Base-by-base conservation (phyloP, 2,797 vertebrate species). In the Psittacula echo region DNA sequence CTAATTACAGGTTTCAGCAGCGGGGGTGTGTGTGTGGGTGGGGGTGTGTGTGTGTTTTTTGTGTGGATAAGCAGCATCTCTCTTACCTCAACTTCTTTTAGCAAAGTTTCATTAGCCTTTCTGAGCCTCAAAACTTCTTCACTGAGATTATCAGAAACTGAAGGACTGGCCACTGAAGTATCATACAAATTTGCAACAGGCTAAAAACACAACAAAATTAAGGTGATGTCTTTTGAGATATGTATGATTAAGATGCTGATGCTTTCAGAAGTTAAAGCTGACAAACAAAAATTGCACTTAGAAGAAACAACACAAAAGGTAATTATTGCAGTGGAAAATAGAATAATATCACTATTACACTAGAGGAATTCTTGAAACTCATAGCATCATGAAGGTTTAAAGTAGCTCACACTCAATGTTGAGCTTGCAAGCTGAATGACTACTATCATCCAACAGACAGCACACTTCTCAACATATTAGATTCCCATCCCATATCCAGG, bases 61-160 rank as follows among this genome's bases (percentile, higher is more conserved):
- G 11, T 11, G 58, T 13, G 23, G 20, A 62, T 34, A 48, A 64
- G 42, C 16, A 71, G 9, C 30, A 60, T 34, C 47, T 70, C 73
- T 79, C 93, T 94, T 66, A 99, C 99, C 99, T 99, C 97, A 76
- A 98, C 96, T 97, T 98, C 97, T 85, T 98, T 98, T 66, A 98
- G 97, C 89, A 99, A 97, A 95, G 80, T 90, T 76, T 93, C 97
- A 70, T 98, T 98, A 90, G 99, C 98, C 93, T 98, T 98, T 96
- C 97, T 97, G 64, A 99, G 98, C 61, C 32, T 97, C 15, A 93
- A 37, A 73, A 99, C 53, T 34, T 99, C 98, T 79, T 98, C 98
- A 84, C 97, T 98, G 89, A 98, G 90, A 27, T 85, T 95, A 74
- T 92, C 96, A 66, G 95, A 30, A 51, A 96, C 68, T 7, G 75